phyloP scores from a whole-genome alignment of 2,888 invertebrate species.

The Cephus nigrinus region DNA sequence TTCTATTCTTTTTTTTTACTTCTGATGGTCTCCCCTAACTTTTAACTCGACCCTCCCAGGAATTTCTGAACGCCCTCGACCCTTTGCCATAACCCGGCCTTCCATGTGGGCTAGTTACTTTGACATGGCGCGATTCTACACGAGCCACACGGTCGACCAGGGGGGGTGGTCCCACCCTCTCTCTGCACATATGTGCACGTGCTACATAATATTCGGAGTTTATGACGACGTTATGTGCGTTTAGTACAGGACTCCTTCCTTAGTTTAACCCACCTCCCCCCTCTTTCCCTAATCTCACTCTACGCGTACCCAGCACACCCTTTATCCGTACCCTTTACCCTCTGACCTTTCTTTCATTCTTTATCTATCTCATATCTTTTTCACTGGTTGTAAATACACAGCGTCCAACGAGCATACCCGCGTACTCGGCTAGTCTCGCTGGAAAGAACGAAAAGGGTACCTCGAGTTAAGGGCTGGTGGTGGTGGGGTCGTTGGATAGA shows the following conservation, averaged over 20 bases:
- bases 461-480: neutral
- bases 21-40: neutral
- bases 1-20: neutral
- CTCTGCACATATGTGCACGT: neutral
- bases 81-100: neutral
- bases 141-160: neutral
- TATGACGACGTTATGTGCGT: neutral
- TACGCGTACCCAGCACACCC: neutral
- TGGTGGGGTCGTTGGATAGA: neutral
- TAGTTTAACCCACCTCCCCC: neutral
- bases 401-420: neutral
- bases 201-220: slow-evolving; percentile 7
- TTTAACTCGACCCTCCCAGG: neutral
- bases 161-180: neutral
- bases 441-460: neutral
- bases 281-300: neutral
- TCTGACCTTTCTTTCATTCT: slow-evolving; percentile 6
- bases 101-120: neutral
- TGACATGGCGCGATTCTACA: neutral
- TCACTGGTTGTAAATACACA: neutral
- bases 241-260: neutral
- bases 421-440: neutral
- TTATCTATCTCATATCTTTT: slow-evolving; percentile 18
- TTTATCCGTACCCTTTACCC: slow-evolving; percentile 3
- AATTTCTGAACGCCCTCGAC: neutral